Evolutionary conservation across 2,888 invertebrate species (phyloP).

Genomic region (Ephialtes manifestator): DNA sequence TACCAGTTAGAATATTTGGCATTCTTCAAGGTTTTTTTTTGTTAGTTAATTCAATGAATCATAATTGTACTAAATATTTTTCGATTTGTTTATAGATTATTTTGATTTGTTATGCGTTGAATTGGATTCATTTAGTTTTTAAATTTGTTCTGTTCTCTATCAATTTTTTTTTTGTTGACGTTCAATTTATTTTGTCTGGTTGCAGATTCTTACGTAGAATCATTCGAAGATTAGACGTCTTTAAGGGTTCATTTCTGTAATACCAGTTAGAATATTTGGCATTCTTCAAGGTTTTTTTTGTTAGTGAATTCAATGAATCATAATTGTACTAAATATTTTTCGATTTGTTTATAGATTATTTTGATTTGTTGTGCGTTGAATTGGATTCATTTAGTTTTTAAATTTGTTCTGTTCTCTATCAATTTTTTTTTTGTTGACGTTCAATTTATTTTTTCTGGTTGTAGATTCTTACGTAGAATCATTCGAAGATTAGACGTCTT

Average conservation of each 20-base stretch:
- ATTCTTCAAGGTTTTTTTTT: not conserved
- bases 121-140: too few relatives aligned
- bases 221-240: not conserved
- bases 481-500: not conserved
- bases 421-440: constrained; percentile 2
- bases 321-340: not conserved
- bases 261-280: not conserved
- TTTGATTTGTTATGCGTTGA: too few relatives aligned
- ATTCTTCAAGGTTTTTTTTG: not conserved
- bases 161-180: constrained; percentile 5
- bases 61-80: not conserved
- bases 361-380: too few relatives aligned
- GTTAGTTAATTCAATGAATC: not conserved
- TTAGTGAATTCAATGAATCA: not conserved
- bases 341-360: not conserved
- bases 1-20: not conserved
- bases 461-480: not conserved
- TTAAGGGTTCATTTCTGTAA: not conserved
- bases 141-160: too few relatives aligned
- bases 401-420: not conserved
- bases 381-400: too few relatives aligned
- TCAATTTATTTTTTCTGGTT: not conserved
- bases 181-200: not conserved
- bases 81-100: not conserved
- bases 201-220: not conserved